phyloP scores from a whole-genome alignment of 2,797 vertebrate genomes.

The Anisognathus igniventris region DNA sequence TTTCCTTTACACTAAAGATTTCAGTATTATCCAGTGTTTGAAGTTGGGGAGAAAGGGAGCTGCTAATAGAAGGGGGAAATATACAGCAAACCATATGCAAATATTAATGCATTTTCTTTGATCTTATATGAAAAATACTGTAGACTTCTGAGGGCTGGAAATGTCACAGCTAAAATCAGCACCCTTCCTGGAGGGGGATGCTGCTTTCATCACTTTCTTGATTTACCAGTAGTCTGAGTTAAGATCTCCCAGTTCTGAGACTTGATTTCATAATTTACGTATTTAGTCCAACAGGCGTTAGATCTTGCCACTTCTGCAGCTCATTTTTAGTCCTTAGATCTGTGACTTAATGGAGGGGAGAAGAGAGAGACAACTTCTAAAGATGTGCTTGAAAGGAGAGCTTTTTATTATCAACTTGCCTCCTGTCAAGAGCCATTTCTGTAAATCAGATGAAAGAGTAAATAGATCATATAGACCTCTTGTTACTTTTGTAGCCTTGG shows the following conservation, averaged over 20 bases:
- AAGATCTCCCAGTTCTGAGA: constrained; percentile 44
- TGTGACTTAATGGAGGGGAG: constrained; percentile 27
- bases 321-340: constrained; percentile 52
- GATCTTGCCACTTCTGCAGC: constrained; percentile 48
- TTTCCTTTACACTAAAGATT: constrained; percentile 44
- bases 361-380: constrained; percentile 33
- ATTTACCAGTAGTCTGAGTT: constrained; percentile 60
- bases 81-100: constrained; percentile 44
- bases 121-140: constrained; percentile 64
- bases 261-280: constrained; percentile 66
- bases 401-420: constrained; percentile 34
- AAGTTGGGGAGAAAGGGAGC: constrained; percentile 26
- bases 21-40: constrained; percentile 30
- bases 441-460: constrained; percentile 18
- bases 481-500: background rate
- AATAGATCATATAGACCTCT: constrained; percentile 4
- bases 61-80: constrained; percentile 13
- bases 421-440: constrained; percentile 15
- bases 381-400: constrained; percentile 28
- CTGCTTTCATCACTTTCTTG: constrained; percentile 56
- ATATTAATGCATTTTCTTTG: constrained; percentile 63
- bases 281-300: constrained; percentile 61
- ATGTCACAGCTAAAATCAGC: constrained; percentile 68
- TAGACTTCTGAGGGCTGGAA: constrained; percentile 67
- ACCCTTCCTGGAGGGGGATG: constrained; percentile 35